Evolutionary conservation across 1,140 invertebrate genomes (phyloP).

Genomic region (Bombus haemorrhoidalis): DNA sequence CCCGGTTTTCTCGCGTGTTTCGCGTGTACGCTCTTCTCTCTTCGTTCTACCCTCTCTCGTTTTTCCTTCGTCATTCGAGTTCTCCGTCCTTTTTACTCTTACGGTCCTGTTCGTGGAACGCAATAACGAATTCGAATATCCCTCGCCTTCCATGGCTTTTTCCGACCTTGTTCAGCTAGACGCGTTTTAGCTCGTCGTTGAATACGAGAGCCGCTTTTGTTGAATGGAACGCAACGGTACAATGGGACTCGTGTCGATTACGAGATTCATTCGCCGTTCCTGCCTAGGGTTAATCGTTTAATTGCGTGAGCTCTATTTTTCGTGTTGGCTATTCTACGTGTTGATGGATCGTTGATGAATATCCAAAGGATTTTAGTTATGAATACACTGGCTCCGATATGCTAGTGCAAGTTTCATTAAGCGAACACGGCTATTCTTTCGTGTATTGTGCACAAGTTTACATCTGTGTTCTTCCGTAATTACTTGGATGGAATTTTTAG

Average conservation of each 20-base stretch:
- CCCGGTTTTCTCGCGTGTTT: not conserved
- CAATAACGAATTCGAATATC: conserved; percentile 67
- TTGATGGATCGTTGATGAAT: not conserved
- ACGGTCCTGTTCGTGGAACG: conserved; percentile 53
- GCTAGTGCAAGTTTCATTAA: not conserved
- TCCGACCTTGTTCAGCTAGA: not conserved
- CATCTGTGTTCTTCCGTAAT: not conserved
- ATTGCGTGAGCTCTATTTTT: conserved; percentile 2
- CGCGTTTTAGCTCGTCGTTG: not conserved
- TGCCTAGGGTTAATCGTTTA: conserved; percentile 11
- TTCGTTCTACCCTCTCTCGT: not conserved
- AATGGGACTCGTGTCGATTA: conserved; percentile 22
- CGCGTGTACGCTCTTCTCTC: not conserved
- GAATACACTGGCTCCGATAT: not conserved
- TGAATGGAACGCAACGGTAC: conserved; percentile 12
- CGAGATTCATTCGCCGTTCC: conserved; percentile 2
- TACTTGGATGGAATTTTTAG: not conserved
- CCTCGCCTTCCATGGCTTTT: conserved; percentile 36
- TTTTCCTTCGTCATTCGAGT: no score
- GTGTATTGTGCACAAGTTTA: not conserved
- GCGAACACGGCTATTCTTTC: not conserved
- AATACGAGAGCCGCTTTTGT: conserved; percentile 17
- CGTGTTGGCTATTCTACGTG: not conserved
- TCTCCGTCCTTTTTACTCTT: no score
- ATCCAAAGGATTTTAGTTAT: not conserved